Base-by-base conservation (phyloP, 2,888 invertebrate genomes). In the Stenchaetothrips biformis region DNA sequence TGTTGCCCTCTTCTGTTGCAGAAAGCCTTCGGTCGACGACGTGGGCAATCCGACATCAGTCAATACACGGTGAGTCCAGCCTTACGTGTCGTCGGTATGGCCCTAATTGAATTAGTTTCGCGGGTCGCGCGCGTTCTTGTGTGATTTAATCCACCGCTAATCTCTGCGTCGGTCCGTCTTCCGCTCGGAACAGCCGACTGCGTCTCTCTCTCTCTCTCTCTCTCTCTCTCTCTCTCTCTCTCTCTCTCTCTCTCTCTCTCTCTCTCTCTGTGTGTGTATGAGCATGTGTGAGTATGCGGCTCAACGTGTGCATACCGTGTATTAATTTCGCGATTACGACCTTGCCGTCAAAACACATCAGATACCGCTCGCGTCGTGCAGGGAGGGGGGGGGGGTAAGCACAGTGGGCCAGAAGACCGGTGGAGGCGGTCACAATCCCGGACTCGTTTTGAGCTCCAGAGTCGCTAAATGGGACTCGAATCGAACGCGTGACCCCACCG, bases 1-100 rank as follows among this genome's bases (percentile, higher is more conserved):
- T 59, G 13, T 59, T 16, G 16, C 18, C 59, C 67, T 3, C 25
- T 25, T 86, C 90, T 90, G 88, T 93, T 92, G 86, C 92, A 94
- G 92, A 90, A 95, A 95, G 89, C 94, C 95, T 84, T 91, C 94
- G 83, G 93, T 94, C 88, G 95, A 95, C 88, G 94, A 94, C 86
- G 93, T 94, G 85, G 93, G 92, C 83, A 94, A 93, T 86, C 92
- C 94, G 81, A 92, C 94, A 83, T 94, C 95, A 84, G 94, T 94
- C 85, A 95, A 95, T 88, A 93, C 94, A 86, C 94, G 95, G 95
- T 95, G 90, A 94, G 95, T 93, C 21, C 27, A 25, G 27, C 4
- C 27, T n/a, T 53, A 9, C 48, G 59, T 25, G 9, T 37, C 21
- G 78, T 48, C 53, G 11, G 8, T n/a, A 11, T 49, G 13, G 53